Base-by-base conservation (phyloP, 2,888 invertebrate genomes). In the Cheilosia vernalis region DNA sequence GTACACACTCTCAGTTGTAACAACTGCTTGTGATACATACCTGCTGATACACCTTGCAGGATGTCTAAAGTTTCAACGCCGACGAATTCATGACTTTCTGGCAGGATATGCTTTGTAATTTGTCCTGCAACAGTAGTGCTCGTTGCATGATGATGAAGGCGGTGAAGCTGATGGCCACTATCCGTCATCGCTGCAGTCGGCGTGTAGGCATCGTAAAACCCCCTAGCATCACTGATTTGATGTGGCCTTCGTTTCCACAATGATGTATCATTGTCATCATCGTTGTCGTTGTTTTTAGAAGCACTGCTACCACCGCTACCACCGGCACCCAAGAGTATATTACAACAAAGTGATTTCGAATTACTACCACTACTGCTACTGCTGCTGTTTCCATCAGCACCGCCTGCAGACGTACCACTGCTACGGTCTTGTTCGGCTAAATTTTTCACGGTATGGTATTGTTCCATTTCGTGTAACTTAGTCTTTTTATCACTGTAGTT, bases 1-100 rank as follows among this genome's bases (percentile, higher is more conserved):
- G 17, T 37, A 64, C n/a, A 24, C 44, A 53, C 24, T 30, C 2
- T 49, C 17, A 51, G 27, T 67, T 77, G 53, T 27, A 40, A 79
- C 17, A 21, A 63, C 30, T 51, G 49, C 13, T 51, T 49, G 51
- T 47, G n/a, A 69, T 60, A 88, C 88, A 89, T 87, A 92, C 92
- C 92, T 89, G 91, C 89, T 76, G 91, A 90, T 83, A 92, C 90
- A 72, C 92, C 92, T 81, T 92, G 92, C 42, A 92, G 87, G 79
- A 92, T 92, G 82, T 92, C 92, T 80, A 92, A 89, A 33, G 91
- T 90, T 84, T 91, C 90, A 9, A 92, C 91, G 58, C 92, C 92
- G 33, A 92, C 90, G 72, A 90, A 91, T 72, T 92, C 92, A 83
- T 88, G 88, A 79, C 82, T 87, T 69, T 88, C 88, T 60, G 78